Evolutionary conservation across 2,888 invertebrate genomes (phyloP).

Genomic region (Cremastinae sp.): DNA sequence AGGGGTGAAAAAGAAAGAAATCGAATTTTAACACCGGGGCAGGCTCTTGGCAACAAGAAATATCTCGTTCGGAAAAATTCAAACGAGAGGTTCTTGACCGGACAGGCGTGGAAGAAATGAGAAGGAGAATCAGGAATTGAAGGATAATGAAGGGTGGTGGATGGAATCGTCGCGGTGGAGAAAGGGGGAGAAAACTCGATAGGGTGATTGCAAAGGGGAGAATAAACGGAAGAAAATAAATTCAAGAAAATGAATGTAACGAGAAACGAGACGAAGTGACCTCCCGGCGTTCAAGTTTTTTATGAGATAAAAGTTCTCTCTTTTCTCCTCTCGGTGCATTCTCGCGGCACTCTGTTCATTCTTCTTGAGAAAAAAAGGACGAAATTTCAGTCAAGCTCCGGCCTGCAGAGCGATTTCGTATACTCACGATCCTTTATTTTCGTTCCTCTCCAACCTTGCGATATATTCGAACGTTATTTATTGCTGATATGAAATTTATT

Average conservation of each 20-base stretch:
- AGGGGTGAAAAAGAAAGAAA: too few relatives aligned
- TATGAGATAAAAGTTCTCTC: background rate
- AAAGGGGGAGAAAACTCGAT: conserved; percentile 12
- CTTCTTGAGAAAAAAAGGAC: background rate
- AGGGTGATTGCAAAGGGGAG: conserved; percentile 10
- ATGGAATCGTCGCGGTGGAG: background rate
- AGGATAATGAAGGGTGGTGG: too few relatives aligned
- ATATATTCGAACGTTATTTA: background rate
- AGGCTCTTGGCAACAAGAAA: conserved; percentile 7
- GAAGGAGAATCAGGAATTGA: background rate
- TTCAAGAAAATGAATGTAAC: too few relatives aligned
- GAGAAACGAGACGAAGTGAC: background rate
- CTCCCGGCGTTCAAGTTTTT: conserved; percentile 32
- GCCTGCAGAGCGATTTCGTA: conserved; percentile 5
- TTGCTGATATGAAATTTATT: too few relatives aligned
- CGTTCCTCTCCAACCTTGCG: background rate
- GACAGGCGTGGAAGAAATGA: background rate
- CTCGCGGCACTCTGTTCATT: background rate
- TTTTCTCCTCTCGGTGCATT: background rate
- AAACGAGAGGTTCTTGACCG: conserved; percentile 27
- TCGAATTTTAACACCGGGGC: too few relatives aligned
- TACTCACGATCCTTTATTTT: background rate
- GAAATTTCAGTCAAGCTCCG: background rate
- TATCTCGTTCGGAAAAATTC: background rate
- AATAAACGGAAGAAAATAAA: conserved; percentile 9